These are phyloP conservation scores for Synergus gifuensis DNA, from an alignment of 2,888 invertebrate genomes.

Conservation along the genomic window DNA sequence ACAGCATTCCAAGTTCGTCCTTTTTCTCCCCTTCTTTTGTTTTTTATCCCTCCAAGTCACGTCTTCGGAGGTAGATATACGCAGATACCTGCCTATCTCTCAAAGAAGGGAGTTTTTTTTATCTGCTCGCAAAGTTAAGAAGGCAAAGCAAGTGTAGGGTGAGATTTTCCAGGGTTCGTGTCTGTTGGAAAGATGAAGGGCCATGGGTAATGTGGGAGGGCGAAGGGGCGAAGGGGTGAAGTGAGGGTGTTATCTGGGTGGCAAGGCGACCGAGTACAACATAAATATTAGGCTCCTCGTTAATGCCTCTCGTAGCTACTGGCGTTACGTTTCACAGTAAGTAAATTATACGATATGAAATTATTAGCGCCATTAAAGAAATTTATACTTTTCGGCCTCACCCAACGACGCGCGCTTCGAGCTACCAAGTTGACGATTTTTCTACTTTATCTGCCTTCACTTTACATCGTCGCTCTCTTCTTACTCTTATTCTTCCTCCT, in stretches of 20 bases:
- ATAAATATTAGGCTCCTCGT: constrained; percentile 78
- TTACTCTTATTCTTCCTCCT: constrained; percentile 43
- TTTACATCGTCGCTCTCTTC: constrained; percentile 32
- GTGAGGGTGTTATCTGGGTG: constrained; percentile 76
- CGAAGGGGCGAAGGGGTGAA: constrained; percentile 54
- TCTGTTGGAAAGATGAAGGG: constrained; percentile 52
- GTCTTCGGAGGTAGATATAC: background rate
- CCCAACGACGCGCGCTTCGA: constrained; percentile 48
- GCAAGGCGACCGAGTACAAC: constrained; percentile 75
- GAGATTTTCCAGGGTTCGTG: constrained; percentile 55
- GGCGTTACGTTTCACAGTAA: constrained; percentile 78
- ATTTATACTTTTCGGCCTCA: constrained; percentile 75
- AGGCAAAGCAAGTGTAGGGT: constrained; percentile 45
- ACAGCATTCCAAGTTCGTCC: constrained; percentile 18
- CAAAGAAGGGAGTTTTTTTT: constrained; percentile 52
- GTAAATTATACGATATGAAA: constrained; percentile 79
- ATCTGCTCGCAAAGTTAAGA: constrained; percentile 54
- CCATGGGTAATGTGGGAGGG: constrained; percentile 29
- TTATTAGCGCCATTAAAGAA: constrained; percentile 78
- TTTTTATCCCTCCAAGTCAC: constrained; percentile 35
- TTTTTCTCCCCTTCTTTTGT: background rate
- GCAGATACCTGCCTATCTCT: constrained; percentile 53
- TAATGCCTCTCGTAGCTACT: constrained; percentile 77
- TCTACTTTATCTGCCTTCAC: constrained; percentile 71
- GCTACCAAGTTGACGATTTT: constrained; percentile 70